Conservation (phyloP, 2,888 invertebrate genomes). For the Cerastoderma edule region DNA sequence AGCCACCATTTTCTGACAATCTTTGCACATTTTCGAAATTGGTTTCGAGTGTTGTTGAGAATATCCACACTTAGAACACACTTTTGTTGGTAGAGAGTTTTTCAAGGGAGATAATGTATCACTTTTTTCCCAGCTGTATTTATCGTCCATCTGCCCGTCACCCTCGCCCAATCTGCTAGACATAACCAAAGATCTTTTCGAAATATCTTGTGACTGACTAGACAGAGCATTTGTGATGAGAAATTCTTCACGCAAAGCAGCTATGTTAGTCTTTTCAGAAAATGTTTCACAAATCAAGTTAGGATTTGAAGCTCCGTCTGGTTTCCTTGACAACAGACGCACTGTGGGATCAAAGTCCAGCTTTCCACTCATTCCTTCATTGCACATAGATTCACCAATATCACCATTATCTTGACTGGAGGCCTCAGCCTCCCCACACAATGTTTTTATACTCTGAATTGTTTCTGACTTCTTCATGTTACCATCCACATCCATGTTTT, state of each 20-base stretch:
- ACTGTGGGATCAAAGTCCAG: constrained; percentile 47
- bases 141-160: constrained; percentile 59
- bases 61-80: constrained; percentile 62
- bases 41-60: constrained; percentile 59
- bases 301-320: constrained; percentile 97
- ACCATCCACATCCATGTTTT: constrained; percentile 44
- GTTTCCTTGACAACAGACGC: constrained; percentile 83
- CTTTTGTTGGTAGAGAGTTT: constrained; percentile 76
- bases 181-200: constrained; percentile 34
- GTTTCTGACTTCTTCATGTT: constrained; percentile 62
- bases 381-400: constrained; percentile 43
- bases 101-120: constrained; percentile 58
- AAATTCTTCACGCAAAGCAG: constrained; percentile 56
- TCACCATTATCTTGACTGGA: constrained; percentile 33
- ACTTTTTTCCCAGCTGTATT: constrained; percentile 47
- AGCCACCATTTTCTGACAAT: constrained; percentile 63
- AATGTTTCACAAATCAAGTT: constrained; percentile 86
- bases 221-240: constrained; percentile 58
- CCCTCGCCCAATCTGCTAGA: constrained; percentile 36
- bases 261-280: constrained; percentile 54
- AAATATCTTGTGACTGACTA: constrained; percentile 63
- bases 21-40: constrained; percentile 61
- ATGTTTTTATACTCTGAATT: constrained; percentile 67
- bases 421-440: constrained; percentile 49
- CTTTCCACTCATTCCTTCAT: constrained; percentile 32